These are phyloP conservation scores for Sphaeridia pumilis DNA, from an alignment of 2,888 invertebrate genomes.

Conservation along the genomic window DNA sequence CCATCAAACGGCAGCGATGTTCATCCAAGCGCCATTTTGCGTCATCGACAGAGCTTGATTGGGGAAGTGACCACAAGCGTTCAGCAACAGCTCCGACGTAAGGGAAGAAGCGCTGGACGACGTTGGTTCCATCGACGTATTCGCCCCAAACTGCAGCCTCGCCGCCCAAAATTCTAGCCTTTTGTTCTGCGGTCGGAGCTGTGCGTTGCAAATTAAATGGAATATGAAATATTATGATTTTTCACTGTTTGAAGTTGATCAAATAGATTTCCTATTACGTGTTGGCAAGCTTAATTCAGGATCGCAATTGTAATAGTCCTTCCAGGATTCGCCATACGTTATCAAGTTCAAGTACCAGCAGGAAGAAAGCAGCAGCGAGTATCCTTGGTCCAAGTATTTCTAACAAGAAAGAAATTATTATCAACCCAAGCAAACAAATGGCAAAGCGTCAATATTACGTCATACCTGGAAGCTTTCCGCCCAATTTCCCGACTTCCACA, in stretches of 20 bases:
- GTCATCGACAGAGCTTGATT: slow-evolving; percentile 39
- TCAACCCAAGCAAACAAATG: no score
- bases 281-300: slow-evolving; percentile 41
- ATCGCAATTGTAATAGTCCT: slow-evolving; percentile 56
- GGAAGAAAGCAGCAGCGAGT: slow-evolving; percentile 52
- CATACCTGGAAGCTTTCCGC: no score
- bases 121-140: slow-evolving; percentile 57
- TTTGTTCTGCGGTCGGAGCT: slow-evolving; percentile 38
- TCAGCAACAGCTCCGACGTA: slow-evolving; percentile 76
- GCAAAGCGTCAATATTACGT: no score
- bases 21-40: slow-evolving; percentile 56
- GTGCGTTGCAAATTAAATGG: not conserved
- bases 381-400: slow-evolving; percentile 7
- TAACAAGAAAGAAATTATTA: not conserved
- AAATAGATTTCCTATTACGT: slow-evolving; percentile 7
- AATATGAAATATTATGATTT: not conserved
- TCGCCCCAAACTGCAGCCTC: slow-evolving; percentile 86
- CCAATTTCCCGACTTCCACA: no score
- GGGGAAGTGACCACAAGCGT: slow-evolving; percentile 59
- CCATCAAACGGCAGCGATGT: slow-evolving; percentile 57
- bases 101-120: slow-evolving; percentile 62
- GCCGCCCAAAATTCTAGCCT: slow-evolving; percentile 65
- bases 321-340: slow-evolving; percentile 55
- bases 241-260: not conserved
- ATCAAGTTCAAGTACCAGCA: slow-evolving; percentile 81